phyloP scores from a whole-genome alignment of 2,113 vertebrate genomes.

The Lichenostomus cassidix region DNA sequence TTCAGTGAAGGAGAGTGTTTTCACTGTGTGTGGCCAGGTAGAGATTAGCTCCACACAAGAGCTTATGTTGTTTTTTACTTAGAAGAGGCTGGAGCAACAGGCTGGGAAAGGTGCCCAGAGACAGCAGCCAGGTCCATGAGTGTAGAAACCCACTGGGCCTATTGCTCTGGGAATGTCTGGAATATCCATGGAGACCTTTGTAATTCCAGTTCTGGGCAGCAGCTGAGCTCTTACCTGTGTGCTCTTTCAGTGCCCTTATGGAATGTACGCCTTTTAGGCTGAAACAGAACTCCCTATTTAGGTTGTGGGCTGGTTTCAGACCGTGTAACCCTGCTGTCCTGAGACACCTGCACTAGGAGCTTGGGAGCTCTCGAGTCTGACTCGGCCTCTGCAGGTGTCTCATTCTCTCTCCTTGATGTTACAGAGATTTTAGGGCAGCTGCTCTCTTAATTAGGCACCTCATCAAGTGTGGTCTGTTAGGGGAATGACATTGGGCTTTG shows the following conservation, averaged over 20 bases:
- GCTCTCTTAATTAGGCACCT: neutral
- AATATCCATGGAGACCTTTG: neutral
- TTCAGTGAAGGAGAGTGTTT: neutral
- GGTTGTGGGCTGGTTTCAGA: neutral
- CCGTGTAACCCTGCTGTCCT: neutral
- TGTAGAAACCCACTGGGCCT: accelerated
- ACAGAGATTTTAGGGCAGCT: neutral
- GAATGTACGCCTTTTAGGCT: neutral
- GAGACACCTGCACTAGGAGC: neutral
- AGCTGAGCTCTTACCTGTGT: neutral
- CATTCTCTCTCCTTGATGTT: neutral
- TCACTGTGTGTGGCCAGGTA: neutral
- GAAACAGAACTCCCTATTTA: neutral
- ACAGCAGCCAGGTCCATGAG: neutral
- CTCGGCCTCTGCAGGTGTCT: neutral
- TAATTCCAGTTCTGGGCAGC: neutral
- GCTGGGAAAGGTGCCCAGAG: neutral
- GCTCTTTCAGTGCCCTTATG: neutral
- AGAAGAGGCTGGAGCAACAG: neutral
- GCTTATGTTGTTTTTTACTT: neutral
- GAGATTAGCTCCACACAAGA: neutral
- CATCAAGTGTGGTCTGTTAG: neutral
- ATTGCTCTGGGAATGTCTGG: accelerated
- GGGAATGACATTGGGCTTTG: neutral
- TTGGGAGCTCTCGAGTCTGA: neutral